A percentile compares a stretch with the other conserved stretches of the same genome.
phyloP scores from a whole-genome alignment of 2,113 vertebrate species.

The Toxotes chatareus region DNA sequence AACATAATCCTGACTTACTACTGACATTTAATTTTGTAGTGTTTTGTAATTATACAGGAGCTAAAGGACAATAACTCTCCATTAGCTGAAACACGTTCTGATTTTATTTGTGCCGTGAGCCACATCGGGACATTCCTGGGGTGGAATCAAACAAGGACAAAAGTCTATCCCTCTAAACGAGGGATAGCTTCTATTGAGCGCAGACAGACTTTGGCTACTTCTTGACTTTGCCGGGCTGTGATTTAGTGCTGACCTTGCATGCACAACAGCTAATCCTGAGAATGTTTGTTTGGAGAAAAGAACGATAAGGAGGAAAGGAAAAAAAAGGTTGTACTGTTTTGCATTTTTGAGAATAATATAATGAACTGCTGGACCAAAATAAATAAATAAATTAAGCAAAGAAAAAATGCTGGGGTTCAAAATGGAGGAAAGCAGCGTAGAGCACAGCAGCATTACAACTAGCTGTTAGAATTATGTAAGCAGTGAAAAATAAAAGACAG shows the following conservation, averaged over 20 bases:
- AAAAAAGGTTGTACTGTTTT: constrained; percentile 27
- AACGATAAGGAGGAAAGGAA: constrained; percentile 21
- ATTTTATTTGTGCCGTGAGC: constrained; percentile 3
- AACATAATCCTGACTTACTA: neutral
- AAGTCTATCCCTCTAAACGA: neutral
- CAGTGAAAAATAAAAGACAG: neutral
- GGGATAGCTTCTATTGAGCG: constrained; percentile 44
- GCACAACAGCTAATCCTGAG: constrained; percentile 49
- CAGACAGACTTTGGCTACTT: constrained; percentile 25
- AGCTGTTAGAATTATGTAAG: neutral
- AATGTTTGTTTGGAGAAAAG: constrained; percentile 39
- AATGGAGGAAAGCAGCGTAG: neutral
- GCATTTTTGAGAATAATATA: constrained; percentile 24
- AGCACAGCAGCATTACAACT: neutral
- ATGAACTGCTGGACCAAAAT: constrained; percentile 2
- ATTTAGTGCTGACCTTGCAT: constrained; percentile 54
- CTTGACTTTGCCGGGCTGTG: constrained; percentile 51
- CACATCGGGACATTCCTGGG: neutral
- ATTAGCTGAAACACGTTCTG: neutral
- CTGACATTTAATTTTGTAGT: neutral
- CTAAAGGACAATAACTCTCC: neutral
- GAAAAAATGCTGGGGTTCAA: constrained; percentile 23
- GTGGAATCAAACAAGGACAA: constrained; percentile 33
- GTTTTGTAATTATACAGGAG: neutral
- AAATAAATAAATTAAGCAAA: constrained; percentile 4